phyloP scores from a whole-genome alignment of 2,113 vertebrate genomes.

The Neogale vison region DNA sequence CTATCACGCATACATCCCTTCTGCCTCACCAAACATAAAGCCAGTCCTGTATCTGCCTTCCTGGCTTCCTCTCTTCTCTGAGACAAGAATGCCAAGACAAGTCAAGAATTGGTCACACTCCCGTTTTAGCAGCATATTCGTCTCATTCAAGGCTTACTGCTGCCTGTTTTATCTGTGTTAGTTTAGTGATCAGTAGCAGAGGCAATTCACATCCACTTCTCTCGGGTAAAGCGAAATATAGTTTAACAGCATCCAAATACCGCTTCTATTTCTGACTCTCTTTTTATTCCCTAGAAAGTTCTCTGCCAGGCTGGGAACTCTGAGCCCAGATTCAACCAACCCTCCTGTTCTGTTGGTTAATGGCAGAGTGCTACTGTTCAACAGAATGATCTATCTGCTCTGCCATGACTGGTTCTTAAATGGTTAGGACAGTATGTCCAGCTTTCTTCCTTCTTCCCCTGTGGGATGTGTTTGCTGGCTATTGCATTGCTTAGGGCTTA shows the following conservation, averaged over 20 bases:
- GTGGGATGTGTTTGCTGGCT: not conserved
- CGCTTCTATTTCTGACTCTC: not conserved
- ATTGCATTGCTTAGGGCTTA: not conserved
- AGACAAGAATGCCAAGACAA: not conserved
- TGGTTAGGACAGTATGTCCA: not conserved
- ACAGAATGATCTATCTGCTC: not conserved
- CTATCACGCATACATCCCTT: not conserved
- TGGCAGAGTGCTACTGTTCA: not conserved
- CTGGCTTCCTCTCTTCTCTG: not conserved
- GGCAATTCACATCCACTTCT: not conserved
- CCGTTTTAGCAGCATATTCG: not conserved
- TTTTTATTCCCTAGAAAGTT: not conserved
- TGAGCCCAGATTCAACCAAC: not conserved
- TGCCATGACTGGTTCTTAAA: not conserved
- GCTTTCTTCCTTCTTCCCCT: not conserved
- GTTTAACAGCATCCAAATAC: not conserved
- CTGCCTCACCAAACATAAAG: not conserved
- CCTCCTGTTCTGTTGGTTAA: not conserved
- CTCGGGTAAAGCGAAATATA: not conserved
- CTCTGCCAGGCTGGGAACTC: not conserved
- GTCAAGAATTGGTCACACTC: not conserved
- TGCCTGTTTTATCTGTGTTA: not conserved
- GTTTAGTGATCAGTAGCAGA: not conserved
- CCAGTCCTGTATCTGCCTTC: not conserved
- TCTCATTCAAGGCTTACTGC: not conserved